Conservation (phyloP, 2,888 invertebrate genomes). For the Cantharis nigra region DNA sequence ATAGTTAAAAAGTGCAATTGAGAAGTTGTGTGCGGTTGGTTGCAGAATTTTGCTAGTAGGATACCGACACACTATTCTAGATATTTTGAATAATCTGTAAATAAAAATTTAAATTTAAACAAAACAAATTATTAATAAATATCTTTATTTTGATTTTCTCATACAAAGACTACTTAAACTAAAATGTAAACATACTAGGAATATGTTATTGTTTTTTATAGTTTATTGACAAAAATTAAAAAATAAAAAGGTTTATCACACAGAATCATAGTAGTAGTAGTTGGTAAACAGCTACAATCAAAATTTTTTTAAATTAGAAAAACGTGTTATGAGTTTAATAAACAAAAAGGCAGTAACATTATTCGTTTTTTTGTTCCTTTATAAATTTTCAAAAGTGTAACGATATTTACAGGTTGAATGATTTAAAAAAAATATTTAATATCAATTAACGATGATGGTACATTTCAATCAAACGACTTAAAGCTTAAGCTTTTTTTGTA, state of each 20-base stretch:
- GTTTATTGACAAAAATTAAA: not conserved
- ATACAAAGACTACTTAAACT: not conserved
- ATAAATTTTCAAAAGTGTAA: not conserved
- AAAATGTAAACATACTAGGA: not conserved
- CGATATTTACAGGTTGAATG: not conserved
- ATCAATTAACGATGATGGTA: not conserved
- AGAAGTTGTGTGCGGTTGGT: too few species aligned
- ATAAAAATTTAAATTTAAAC: not conserved
- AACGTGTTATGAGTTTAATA: not conserved
- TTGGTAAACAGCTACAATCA: not conserved
- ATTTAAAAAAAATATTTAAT: not conserved
- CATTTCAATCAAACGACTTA: not conserved
- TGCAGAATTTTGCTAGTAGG: too few species aligned
- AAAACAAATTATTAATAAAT: not conserved
- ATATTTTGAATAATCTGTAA: not conserved
- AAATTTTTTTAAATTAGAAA: not conserved
- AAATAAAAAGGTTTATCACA: not conserved
- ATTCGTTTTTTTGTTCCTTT: not conserved
- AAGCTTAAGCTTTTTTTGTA: conserved; percentile 14
- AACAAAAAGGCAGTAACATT: not conserved
- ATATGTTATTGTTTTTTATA: not conserved
- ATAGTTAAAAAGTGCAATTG: too few species aligned
- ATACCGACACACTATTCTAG: too few species aligned
- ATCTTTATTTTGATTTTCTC: not conserved
- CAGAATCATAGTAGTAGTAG: not conserved